A percentile compares a stretch with the other conserved stretches of the same genome.
Conservation (phyloP, 2,888 invertebrate species). For the Romanomermis culicivorax region DNA sequence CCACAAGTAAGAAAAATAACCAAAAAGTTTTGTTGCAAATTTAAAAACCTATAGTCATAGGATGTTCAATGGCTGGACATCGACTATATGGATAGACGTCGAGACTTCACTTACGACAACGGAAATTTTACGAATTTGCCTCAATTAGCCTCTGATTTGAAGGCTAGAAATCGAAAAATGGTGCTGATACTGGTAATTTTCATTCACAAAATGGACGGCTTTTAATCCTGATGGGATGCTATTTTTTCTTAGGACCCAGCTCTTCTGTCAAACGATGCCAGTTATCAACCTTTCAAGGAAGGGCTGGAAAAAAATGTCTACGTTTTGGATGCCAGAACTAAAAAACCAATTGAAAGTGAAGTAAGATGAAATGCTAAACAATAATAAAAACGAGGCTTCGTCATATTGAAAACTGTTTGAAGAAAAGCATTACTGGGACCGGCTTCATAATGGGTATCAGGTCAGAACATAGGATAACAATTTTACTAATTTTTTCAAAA, state of each 20-base stretch:
- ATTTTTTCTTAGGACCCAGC: background rate
- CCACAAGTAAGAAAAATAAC: slow-evolving; percentile 2
- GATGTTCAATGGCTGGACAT: slow-evolving; percentile 40
- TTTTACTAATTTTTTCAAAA: too few relatives aligned
- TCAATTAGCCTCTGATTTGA: slow-evolving; percentile 6
- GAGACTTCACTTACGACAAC: slow-evolving; percentile 53
- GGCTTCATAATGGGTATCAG: too few relatives aligned
- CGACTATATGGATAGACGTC: slow-evolving; percentile 52
- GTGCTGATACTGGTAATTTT: slow-evolving; percentile 43
- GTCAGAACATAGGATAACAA: too few relatives aligned
- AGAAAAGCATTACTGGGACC: too few relatives aligned
- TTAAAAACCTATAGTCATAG: slow-evolving; percentile 24
- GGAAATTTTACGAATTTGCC: slow-evolving; percentile 43
- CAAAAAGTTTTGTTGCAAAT: too few relatives aligned
- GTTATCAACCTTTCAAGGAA: background rate
- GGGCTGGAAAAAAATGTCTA: slow-evolving; percentile 5
- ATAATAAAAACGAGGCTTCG: too few relatives aligned
- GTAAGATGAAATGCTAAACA: background rate
- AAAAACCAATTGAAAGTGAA: background rate
- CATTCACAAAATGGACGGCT: too few relatives aligned
- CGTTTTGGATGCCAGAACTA: background rate
- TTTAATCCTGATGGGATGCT: too few relatives aligned
- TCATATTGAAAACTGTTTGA: too few relatives aligned
- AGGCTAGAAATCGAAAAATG: slow-evolving; percentile 31
- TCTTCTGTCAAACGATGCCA: background rate